Evolutionary conservation across 2,888 invertebrate genomes (phyloP), one percentile per base, ranked within the genome.

Genomic region (Dolomedes plantarius): DNA sequence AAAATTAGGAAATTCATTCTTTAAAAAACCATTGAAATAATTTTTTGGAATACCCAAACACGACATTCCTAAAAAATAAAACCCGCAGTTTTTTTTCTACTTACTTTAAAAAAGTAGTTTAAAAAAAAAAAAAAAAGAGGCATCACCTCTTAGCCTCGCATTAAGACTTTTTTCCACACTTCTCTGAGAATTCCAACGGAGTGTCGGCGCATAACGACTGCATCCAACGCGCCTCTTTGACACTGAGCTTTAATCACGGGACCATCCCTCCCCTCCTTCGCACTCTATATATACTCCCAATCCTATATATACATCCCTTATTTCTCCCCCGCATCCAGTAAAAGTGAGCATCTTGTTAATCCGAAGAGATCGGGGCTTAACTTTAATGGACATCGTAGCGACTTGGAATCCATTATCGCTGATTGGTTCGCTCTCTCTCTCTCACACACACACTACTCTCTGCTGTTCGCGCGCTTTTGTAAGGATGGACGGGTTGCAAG

Each of bases 381-480:
- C 80, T 86, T 86, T 86, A 86, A 86, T 86, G 86, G 86, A 86
- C 86, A 76, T 86, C 71, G 86, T 80, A 41, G 75, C 75, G 86
- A 86, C 86, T 86, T 75, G 80, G 86, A 86, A 80, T 86, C 86
- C 86, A 86, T 86, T 86, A 86, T 80, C 86, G 73, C 86, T 86
- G 86, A 86, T 86, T 86, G 86, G 86, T 80, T 86, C 80, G 28
- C 69, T 80, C 75, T 77, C 86, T 27, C 64, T 65, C n/a, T n/a
- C n/a, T n/a, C n/a, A n/a, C n/a, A n/a, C n/a, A n/a, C n/a, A n/a
- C n/a, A n/a, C n/a, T n/a, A n/a, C 75, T 77, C 86, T 27, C 64
- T 65, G 56, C 68, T 69, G 62, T 62, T 74, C 78, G 41, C 78
- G 72, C 67, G 56, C 39, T 72, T 71, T 36, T 71, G 41, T 41